Evolutionary conservation across 2,888 invertebrate species (phyloP).

Genomic region (Cremastinae sp.): DNA sequence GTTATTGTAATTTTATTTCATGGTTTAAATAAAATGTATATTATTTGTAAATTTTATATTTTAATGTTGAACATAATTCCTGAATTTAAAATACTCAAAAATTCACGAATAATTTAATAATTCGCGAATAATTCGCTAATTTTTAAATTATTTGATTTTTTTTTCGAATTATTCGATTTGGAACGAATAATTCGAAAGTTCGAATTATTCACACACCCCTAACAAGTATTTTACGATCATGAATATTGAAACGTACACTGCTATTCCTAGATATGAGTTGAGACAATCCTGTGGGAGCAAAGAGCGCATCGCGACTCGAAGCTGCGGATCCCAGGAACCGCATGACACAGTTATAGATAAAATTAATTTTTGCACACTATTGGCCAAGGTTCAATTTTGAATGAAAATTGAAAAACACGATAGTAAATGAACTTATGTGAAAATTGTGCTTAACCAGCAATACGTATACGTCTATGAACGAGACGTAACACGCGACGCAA

Average conservation of each 20-base stretch:
- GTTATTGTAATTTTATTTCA: too few species aligned
- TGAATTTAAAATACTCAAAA: too few species aligned
- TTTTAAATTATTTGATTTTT: too few species aligned
- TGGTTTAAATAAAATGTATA: too few species aligned
- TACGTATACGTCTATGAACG: not conserved
- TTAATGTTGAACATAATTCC: too few species aligned
- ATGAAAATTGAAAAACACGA: not conserved
- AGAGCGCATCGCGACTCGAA: slow-evolving; percentile 57
- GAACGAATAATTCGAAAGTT: too few species aligned
- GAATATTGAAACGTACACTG: slow-evolving; percentile 49
- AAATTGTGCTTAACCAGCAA: not conserved
- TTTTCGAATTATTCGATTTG: too few species aligned
- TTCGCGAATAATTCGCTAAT: too few species aligned
- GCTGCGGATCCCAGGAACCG: slow-evolving; percentile 63
- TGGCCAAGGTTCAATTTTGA: not conserved
- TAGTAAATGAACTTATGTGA: not conserved
- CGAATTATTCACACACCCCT: too few species aligned
- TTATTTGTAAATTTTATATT: too few species aligned
- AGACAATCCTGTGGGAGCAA: slow-evolving; percentile 40
- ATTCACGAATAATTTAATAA: too few species aligned
- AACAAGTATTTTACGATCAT: too few species aligned
- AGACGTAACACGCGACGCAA: not conserved
- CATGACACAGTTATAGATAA: slow-evolving; percentile 61
- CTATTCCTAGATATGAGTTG: slow-evolving; percentile 49
- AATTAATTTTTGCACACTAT: not conserved